Evolutionary conservation across 2,113 vertebrate genomes (phyloP), one percentile per base, ranked within the genome.

Genomic region (Papio anubis): DNA sequence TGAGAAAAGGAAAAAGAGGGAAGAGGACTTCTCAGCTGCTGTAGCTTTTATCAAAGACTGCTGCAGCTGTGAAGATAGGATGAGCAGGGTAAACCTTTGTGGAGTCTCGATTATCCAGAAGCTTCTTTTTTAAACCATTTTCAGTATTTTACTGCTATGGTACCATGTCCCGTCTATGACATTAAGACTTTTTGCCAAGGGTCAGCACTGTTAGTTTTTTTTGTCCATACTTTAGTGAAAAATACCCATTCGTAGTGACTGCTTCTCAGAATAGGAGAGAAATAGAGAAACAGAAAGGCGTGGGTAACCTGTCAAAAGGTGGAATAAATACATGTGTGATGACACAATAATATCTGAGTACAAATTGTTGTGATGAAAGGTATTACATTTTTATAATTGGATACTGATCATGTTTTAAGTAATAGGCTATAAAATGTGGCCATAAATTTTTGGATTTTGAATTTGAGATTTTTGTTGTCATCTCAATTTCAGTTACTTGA

Each of bases 271-370:
- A 9, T 11, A 32, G 75, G 35, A 38, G 11, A n/a, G 66, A 48
- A 35, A 3, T 3, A 43, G 11, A n/a, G 66, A 48, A 38, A 2
- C 5, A 17, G 32, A 27, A 16, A 64, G 70, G n/a, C 43, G 35
- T 9, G 1, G 14, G 21, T 27, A 23, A 32, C 40, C 21, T 14
- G 4, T 9, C 35, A 83, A 17, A 6, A 32, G 5, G 3, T 38
- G 2, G 7, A 9, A 7, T 18, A 3, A 32, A 21, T 13, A 1
- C 5, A 0, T 13, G 2, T 21, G 8, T 17, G 10, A 10, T 2
- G 5, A 45, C 45, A 40, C 17, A 35, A 7, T 27, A 0, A 6
- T 10, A 55, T 76, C 38, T 45, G 9, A 85, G 16, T 18, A 32
- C 0, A 35, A 50, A 27, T 43, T 17, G 0, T 80, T 27, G 1